phyloP scores from a whole-genome alignment of 1,140 invertebrate species.

The Cydia splendana region DNA sequence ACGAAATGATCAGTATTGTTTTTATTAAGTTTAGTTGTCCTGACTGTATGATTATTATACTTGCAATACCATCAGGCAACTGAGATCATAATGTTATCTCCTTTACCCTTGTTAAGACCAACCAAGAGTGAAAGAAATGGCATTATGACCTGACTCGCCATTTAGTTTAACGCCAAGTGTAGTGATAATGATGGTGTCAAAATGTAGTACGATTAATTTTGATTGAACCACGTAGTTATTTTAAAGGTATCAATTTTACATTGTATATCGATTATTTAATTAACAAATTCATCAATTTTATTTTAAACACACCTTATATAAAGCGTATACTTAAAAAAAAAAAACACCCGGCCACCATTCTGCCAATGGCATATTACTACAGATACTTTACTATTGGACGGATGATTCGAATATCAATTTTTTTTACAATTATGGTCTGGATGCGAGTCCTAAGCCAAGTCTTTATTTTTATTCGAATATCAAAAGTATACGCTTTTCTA shows the following conservation, averaged over 20 bases:
- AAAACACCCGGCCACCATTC: background rate
- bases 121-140: no score
- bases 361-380: no score
- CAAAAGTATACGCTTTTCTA: background rate
- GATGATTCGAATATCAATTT: no score
- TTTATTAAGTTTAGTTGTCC: background rate
- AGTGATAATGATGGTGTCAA: constrained; percentile 12
- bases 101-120: no score
- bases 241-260: background rate
- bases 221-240: background rate
- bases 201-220: background rate
- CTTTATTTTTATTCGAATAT: no score
- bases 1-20: constrained; percentile 26
- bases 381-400: no score
- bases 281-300: background rate
- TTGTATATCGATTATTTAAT: background rate
- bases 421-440: no score
- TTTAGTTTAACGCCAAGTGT: no score
- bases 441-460: no score
- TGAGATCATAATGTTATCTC: no score
- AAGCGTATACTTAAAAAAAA: constrained; percentile 3
- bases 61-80: no score
- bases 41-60: constrained; percentile 1
- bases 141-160: no score
- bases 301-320: background rate